Base-by-base conservation (phyloP, 2,888 invertebrate genomes). In the Allygus modestus region DNA sequence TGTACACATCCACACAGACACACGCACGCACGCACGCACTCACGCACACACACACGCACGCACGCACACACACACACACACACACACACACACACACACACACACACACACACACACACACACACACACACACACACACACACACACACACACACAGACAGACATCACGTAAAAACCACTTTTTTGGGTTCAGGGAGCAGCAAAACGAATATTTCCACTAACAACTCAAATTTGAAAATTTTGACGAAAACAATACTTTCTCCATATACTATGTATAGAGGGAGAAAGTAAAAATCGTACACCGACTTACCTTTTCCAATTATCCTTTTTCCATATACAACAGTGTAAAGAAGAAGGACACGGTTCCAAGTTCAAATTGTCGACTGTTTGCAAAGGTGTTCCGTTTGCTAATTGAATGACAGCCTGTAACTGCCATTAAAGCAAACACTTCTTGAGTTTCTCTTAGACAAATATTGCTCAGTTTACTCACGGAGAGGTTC, bases 21-120 rank as follows among this genome's bases (percentile, higher is more conserved):
- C 37, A 37, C 37, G 9, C 37, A 37, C 37, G 9, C 37, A 77
- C 77, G 43, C 77, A 77, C 46, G 9, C 77, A 77, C 43, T 43
- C 77, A 77, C 77, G 43, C 77, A 43, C 77, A 77, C 77, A 77
- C 77, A 77, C 77, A 77, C 77, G 43, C 77, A 77, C 77, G 43
- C 77, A 46, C 46, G 12, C 46, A 46, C n/a, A 12, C 46, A 46
- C 15, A 46, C 46, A 46, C 46, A 46, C 46, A 46, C 46, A 46
- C 46, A 46, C 46, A 46, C 46, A 46, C 46, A 46, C 46, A 46
- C 46, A 46, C 46, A 46, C 46, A 46, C 46, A 46, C 46, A 46
- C 46, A 46, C 46, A 46, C 46, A 46, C 46, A 46, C 46, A 46
- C 46, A 46, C 46, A 46, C 46, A 46, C 46, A 46, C 46, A 46